Evolutionary conservation across 2,797 vertebrate species (phyloP), one percentile per base, ranked within the genome.

Genomic region (Anguilla marmorata): DNA sequence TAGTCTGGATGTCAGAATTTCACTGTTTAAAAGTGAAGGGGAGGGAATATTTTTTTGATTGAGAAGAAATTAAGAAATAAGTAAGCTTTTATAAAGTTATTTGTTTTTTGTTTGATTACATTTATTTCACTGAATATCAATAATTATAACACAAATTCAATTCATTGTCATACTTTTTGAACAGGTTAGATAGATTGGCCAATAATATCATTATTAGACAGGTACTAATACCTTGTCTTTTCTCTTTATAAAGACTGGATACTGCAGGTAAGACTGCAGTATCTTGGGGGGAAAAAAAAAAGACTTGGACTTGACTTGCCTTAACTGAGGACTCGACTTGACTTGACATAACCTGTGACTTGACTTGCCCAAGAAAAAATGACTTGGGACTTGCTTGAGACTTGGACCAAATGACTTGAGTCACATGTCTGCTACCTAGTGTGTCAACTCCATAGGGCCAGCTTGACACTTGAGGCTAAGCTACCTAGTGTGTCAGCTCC

Each of bases 131-230:
- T 63, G 21, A 63, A 63, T 24, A 63, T 24, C 58, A 63, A 63
- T 63, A 63, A 63, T 63, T n/a, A 63, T 63, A 63, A 63, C n/a
- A 21, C 24, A n/a, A 24, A 63, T 63, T 63, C 60, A 63, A n/a
- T 63, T 63, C 60, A 63, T 63, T 63, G 60, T 63, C 60, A 63
- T 63, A 63, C 19, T 63, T 63, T 63, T 63, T 63, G 60, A 63
- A 24, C 60, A 63, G 21, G 60, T 63, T 63, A 63, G 21, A 63
- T 63, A 63, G 24, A 63, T 63, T 63, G 60, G 60, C 60, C 60
- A 63, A 63, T 63, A 63, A 63, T n/a, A 63, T 56, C 54, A 63
- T 63, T 63, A 63, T 63, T 63, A 63, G 60, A 63, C 60, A 24
- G 60, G 60, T n/a, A 63, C 37, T 37, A 37, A 63, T 63, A n/a